phyloP scores from a whole-genome alignment of 1,140 invertebrate genomes.

The Acyrthosiphon pisum region DNA sequence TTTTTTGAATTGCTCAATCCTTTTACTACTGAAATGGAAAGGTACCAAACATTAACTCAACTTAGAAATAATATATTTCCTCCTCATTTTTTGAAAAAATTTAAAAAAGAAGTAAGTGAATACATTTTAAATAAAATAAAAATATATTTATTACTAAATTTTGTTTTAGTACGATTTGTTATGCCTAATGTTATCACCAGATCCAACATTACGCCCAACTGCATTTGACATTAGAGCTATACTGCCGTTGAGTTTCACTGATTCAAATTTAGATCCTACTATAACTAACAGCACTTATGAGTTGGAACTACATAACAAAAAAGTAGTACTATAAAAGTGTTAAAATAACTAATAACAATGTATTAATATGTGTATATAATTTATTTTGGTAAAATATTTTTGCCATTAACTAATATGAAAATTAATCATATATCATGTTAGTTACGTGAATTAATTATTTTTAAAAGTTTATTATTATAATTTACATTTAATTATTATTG shows the following conservation, averaged over 20 bases:
- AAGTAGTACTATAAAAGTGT: not conserved
- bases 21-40: conserved; percentile 90
- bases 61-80: conserved; percentile 77
- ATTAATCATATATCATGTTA: not conserved
- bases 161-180: conserved; percentile 74
- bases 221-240: conserved; percentile 73
- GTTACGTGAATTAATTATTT: not conserved
- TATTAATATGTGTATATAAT: not conserved
- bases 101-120: conserved; percentile 73
- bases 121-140: not conserved
- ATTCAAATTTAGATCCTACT: conserved; percentile 57
- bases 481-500: not conserved
- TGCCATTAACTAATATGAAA: not conserved
- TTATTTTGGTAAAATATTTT: conserved; percentile 12
- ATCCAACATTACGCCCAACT: conserved; percentile 77
- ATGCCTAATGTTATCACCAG: conserved; percentile 76
- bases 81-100: conserved; percentile 69
- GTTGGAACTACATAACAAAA: conserved; percentile 64
- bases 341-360: not conserved
- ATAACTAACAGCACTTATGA: conserved; percentile 63
- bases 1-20: conserved; percentile 90
- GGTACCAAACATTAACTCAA: conserved; percentile 71
- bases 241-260: conserved; percentile 64
- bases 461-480: not conserved
- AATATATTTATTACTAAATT: conserved; percentile 51